phyloP scores from a whole-genome alignment of 1,140 invertebrate species.

The Coelopa frigida region DNA sequence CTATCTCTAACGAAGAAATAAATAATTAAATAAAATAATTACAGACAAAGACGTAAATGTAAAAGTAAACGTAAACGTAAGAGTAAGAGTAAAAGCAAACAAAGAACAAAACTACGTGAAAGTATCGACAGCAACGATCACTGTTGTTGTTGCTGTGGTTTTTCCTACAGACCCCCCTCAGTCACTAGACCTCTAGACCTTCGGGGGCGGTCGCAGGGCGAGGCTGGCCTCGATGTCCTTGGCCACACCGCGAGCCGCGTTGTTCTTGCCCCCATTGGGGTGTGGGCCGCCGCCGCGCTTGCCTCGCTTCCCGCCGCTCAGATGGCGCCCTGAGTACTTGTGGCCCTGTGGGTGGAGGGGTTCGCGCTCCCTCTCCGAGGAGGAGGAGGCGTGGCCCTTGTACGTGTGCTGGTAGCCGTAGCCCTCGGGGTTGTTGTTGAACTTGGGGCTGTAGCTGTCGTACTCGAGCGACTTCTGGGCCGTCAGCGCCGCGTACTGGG shows the following conservation, averaged over 20 bases:
- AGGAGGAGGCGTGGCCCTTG: conserved; percentile 18
- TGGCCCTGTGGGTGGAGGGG: not conserved
- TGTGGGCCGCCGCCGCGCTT: conserved; percentile 20
- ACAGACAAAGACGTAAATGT: too few species aligned
- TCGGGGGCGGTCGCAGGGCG: conserved; percentile 38
- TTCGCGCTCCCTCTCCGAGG: not conserved
- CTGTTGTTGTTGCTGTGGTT: too few species aligned
- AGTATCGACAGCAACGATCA: too few species aligned
- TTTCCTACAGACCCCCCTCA: conserved; percentile 7
- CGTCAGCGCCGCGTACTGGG: not conserved
- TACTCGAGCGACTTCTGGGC: conserved; percentile 22
- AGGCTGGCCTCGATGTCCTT: conserved; percentile 39
- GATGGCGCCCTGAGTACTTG: not conserved
- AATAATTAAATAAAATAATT: too few species aligned
- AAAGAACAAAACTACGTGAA: too few species aligned
- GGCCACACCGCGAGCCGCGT: conserved; percentile 11
- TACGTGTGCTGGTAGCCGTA: conserved; percentile 41
- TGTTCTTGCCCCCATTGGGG: conserved; percentile 24
- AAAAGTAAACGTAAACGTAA: too few species aligned
- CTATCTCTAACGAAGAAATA: too few species aligned
- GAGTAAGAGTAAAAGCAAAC: too few species aligned
- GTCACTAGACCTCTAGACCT: conserved; percentile 25
- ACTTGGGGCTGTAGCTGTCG: conserved; percentile 41
- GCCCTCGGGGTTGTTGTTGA: conserved; percentile 41
- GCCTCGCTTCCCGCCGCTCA: conserved; percentile 16